Evolutionary conservation across 2,113 vertebrate genomes (phyloP), one percentile per base, ranked within the genome.

Genomic region (Pavo muticus): DNA sequence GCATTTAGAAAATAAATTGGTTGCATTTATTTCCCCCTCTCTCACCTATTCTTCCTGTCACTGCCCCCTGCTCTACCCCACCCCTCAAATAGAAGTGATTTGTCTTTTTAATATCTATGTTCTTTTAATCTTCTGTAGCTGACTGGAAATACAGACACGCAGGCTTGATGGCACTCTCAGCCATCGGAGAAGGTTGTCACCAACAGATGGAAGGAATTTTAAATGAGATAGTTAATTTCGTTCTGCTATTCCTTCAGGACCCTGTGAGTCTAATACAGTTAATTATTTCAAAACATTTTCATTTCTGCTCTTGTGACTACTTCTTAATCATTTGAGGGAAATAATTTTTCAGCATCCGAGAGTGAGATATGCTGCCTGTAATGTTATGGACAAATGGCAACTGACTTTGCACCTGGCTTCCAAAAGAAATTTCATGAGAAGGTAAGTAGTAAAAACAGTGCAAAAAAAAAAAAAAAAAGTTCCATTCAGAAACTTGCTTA

Each of bases 361-460:
- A 96, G 99, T 99, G 20, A 98, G 99, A 27, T 99, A 99, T 1
- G 99, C 99, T 0, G 99, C 99, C 86, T 99, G 99, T 94, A 99
- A 99, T 21, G 99, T 99, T 6, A 98, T 8, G 99, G 99, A 82
- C 99, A 99, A 96, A 99, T 99, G 99, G 99, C 99, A 90, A 99
- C 99, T 74, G 99, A 99, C 94, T 99, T 99, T 30, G 99, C 99
- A 24, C 99, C 99, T 39, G 99, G 98, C 30, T 99, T 99, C 97
- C 99, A 99, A 71, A 99, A 99, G 98, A 99, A 99, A 87, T 99
- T 99, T 94, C 99, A 99, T 6, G 99, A 99, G 92, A 99, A 99
- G 98, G 99, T 98, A 97, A 94, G 97, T 95, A 87, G 24, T 48
- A 64, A 20, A 20, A 47, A 48, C 29, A 57, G 32, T 24, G 5